Evolutionary conservation across 2,797 vertebrate species (phyloP), one percentile per base, ranked within the genome.

Genomic region (Parambassis ranga): DNA sequence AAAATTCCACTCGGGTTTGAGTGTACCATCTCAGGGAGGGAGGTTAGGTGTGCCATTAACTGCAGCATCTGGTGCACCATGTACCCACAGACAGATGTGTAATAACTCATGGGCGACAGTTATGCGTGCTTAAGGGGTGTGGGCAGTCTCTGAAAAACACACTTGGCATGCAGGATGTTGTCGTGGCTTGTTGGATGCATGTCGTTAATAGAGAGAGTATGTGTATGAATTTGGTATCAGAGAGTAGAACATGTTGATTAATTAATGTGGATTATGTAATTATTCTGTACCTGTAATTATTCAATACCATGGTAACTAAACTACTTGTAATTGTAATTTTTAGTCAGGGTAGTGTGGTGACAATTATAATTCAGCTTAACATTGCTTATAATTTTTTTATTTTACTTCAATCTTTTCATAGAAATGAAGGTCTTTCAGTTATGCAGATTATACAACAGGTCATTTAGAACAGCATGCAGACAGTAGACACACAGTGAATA

Each of bases 11-110:
- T 63, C 35, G 46, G 67, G 67, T 63, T 79, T 81, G 44, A 61
- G 58, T 65, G 41, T 43, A 70, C 8, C 50, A 7, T 65, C 66
- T 73, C 46, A 37, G 64, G 75, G 75, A 63, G 63, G 59, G 77
- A 80, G 82, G 80, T 85, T 79, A 84, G 81, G 80, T 77, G 67
- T 74, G 84, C 77, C 86, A 86, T 90, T 88, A 89, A 75, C 71
- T 63, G 62, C 41, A 80, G 79, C 86, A 89, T 87, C 89, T 91
- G 84, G 77, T 67, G 67, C 71, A 10, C 44, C 6, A 37, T 27
- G 75, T 36, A 71, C 44, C 70, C 61, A 70, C 41, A 51, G 60
- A 83, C 87, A 87, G 83, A 85, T 84, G 85, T 79, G 75, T 65
- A 64, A 83, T 86, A 77, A 81, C 59, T 88, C 75, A 76, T 52